phyloP scores from a whole-genome alignment of 2,888 invertebrate genomes.

The Cataglyphis livida region DNA sequence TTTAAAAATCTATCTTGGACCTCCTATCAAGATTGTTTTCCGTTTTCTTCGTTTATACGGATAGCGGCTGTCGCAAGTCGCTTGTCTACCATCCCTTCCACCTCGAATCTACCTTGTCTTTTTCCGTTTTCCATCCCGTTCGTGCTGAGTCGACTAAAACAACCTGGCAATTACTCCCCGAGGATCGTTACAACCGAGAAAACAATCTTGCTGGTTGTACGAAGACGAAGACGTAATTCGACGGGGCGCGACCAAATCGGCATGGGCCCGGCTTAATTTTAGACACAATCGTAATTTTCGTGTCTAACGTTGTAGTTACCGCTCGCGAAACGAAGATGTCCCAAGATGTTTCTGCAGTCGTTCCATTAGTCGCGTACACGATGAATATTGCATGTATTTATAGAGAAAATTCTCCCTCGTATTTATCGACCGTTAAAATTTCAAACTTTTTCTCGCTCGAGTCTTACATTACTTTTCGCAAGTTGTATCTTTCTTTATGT shows the following conservation, averaged over 20 bases:
- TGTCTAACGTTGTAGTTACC: slow-evolving; percentile 17
- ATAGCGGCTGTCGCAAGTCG: slow-evolving; percentile 51
- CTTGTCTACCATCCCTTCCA: slow-evolving; percentile 49
- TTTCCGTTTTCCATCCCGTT: slow-evolving; percentile 71
- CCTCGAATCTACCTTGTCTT: slow-evolving; percentile 54
- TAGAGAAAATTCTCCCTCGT: background rate
- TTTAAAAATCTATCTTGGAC: slow-evolving; percentile 26
- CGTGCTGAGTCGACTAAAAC: slow-evolving; percentile 82
- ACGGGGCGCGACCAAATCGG: slow-evolving; percentile 27
- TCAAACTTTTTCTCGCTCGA: background rate
- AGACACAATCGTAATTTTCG: slow-evolving; percentile 40
- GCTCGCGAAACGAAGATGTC: slow-evolving; percentile 2
- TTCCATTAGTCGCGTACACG: slow-evolving; percentile 13
- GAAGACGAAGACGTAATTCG: slow-evolving; percentile 3
- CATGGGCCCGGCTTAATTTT: slow-evolving; percentile 37
- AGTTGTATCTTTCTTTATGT: background rate
- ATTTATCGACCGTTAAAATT: slow-evolving; percentile 24
- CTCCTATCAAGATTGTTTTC: slow-evolving; percentile 8
- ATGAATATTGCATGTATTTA: background rate
- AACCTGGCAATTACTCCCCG: slow-evolving; percentile 82
- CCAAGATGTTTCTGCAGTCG: background rate
- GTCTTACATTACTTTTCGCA: background rate
- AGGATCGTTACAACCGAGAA: slow-evolving; percentile 82
- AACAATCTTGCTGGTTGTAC: slow-evolving; percentile 77
- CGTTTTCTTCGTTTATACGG: slow-evolving; percentile 34